Conservation (phyloP, 2,797 vertebrate genomes). For the Danio jaintianensis region DNA sequence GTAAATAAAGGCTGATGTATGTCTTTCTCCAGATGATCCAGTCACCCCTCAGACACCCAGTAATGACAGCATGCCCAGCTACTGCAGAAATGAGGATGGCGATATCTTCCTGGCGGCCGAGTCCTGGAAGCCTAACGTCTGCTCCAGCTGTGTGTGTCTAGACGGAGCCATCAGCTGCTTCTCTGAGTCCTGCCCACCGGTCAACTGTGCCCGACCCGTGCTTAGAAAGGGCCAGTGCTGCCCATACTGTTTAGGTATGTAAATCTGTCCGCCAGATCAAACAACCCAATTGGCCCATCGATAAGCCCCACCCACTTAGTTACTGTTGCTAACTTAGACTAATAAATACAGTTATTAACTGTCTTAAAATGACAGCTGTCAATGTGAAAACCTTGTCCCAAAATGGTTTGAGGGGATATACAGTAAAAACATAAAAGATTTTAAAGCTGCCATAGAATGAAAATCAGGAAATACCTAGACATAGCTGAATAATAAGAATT, state of each 20-base stretch:
- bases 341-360: too few relatives aligned
- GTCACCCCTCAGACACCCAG: conserved; percentile 74
- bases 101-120: conserved; percentile 91
- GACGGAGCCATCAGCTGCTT: conserved; percentile 87
- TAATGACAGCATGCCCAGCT: conserved; percentile 83
- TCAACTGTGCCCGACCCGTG: conserved; percentile 85
- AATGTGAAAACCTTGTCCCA: too few relatives aligned
- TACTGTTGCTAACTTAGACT: too few relatives aligned
- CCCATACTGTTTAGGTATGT: conserved; percentile 90
- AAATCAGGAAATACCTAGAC: too few relatives aligned
- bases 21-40: conserved; percentile 55
- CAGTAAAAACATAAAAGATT: too few relatives aligned
- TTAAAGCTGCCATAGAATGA: too few relatives aligned
- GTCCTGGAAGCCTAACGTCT: conserved; percentile 91
- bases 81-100: conserved; percentile 86
- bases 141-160: conserved; percentile 88
- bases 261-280: neutral
- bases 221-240: conserved; percentile 90
- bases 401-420: too few relatives aligned
- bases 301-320: too few relatives aligned
- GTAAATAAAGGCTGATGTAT: too few relatives aligned
- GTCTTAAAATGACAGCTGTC: too few relatives aligned
- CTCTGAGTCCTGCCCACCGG: conserved; percentile 86
- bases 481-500: too few relatives aligned
- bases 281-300: neutral